Evolutionary conservation across 2,113 vertebrate genomes (phyloP), one percentile per base, ranked within the genome.

Genomic region (Toxotes jaculatrix): DNA sequence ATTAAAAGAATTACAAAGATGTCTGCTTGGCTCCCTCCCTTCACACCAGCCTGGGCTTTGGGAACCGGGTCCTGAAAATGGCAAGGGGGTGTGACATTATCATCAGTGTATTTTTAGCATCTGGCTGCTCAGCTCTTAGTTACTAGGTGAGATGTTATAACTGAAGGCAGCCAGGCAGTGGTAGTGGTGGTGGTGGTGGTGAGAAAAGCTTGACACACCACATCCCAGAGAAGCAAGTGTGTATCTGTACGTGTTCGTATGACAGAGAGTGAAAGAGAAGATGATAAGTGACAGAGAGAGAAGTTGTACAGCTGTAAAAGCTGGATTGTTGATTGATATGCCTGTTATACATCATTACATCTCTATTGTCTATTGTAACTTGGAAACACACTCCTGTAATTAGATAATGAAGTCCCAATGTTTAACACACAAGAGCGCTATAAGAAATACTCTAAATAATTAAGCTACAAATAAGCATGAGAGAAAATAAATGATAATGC

Each of bases 1-100:
- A 94, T 93, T 92, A 91, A 94, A 95, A 93, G 91, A 93, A 93
- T 93, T 91, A 93, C 93, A 93, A 92, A 93, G 92, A 94, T 74
- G 89, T 93, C 89, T 86, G 79, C 90, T 74, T n/a, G n/a, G 38
- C 80, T 82, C 86, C 77, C 83, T 86, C 89, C 88, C 74, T 77
- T 93, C 82, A 84, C 91, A 91, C 88, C 71, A 64, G 71, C 42
- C 80, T 67, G 82, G 79, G 91, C 72, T 90, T 91, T 90, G 88
- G 87, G 84, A 94, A 57, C 62, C 43, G 64, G 79, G 86, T 91
- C 89, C 82, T 84, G 83, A 86, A 93, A 92, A 87, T 88, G 91
- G 83, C 87, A 91, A 75, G 27, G 53, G 81, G 87, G 85, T 88
- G 93, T 77, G 83, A 94, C 90, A 85, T 86, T 87, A 77, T 71